Conservation (phyloP, 2,113 vertebrate species). For the Polypterus bichir region DNA sequence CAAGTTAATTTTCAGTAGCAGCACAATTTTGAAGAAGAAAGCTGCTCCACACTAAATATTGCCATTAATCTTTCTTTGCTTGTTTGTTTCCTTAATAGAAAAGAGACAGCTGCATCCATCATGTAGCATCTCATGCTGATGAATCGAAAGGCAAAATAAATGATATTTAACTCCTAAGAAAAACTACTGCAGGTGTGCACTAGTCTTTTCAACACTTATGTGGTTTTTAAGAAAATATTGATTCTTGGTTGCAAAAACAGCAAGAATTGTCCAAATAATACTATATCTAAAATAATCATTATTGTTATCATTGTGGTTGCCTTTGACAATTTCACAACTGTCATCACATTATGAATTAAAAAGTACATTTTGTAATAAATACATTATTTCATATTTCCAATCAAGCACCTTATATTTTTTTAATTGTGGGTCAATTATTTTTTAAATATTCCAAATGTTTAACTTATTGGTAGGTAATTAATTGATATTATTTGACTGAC, state of each 20-base stretch:
- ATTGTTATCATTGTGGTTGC: too few species aligned
- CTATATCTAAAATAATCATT: too few species aligned
- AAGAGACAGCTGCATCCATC: constrained; percentile 19
- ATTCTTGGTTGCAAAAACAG: background rate
- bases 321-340: too few species aligned
- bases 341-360: too few species aligned
- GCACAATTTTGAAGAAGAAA: constrained; percentile 13
- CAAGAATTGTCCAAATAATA: too few species aligned
- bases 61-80: constrained; percentile 18
- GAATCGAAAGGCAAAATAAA: constrained; percentile 16
- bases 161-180: constrained; percentile 15
- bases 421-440: too few species aligned
- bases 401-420: too few species aligned
- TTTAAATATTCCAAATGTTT: too few species aligned
- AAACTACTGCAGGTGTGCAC: constrained; percentile 9
- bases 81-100: constrained; percentile 21
- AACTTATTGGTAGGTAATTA: too few species aligned
- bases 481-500: too few species aligned
- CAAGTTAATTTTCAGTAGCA: constrained; percentile 12
- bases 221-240: background rate
- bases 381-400: too few species aligned
- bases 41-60: constrained; percentile 15
- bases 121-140: constrained; percentile 6
- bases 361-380: too few species aligned
- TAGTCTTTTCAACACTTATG: background rate